phyloP scores from a whole-genome alignment of 2,888 invertebrate species.

The Corythucha ciliata region DNA sequence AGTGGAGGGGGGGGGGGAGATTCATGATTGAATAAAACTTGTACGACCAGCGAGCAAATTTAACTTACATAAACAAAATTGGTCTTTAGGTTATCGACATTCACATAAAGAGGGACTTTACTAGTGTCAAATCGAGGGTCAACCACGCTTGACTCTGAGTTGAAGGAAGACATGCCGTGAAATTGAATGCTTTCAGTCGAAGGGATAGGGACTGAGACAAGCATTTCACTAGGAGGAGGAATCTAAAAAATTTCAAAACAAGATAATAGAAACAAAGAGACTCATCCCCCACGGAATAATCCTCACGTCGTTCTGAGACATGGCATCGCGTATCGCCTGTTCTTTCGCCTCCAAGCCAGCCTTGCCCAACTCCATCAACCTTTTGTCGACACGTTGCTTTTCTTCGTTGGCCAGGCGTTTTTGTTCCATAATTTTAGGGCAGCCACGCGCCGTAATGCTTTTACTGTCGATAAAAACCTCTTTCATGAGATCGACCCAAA shows the following conservation, averaged over 20 bases:
- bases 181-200: constrained; percentile 61
- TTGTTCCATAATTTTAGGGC: constrained; percentile 56
- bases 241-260: constrained; percentile 43
- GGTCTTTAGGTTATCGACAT: constrained; percentile 68
- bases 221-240: constrained; percentile 58
- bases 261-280: neutral
- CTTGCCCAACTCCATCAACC: constrained; percentile 54
- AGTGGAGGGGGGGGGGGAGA: constrained; percentile 5
- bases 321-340: constrained; percentile 54
- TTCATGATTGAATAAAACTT: neutral
- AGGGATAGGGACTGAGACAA: constrained; percentile 67
- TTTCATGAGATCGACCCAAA: constrained; percentile 62
- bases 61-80: constrained; percentile 73
- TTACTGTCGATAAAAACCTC: constrained; percentile 57
- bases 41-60: neutral
- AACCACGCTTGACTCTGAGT: constrained; percentile 42
- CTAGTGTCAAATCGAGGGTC: constrained; percentile 51
- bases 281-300: neutral
- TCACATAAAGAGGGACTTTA: constrained; percentile 61
- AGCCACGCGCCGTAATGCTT: constrained; percentile 50
- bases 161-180: constrained; percentile 50
- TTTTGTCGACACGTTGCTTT: constrained; percentile 57
- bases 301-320: constrained; percentile 62
- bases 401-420: constrained; percentile 62
- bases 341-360: constrained; percentile 58